phyloP scores from a whole-genome alignment of 2,113 vertebrate genomes.

The Oostethus manadensis region DNA sequence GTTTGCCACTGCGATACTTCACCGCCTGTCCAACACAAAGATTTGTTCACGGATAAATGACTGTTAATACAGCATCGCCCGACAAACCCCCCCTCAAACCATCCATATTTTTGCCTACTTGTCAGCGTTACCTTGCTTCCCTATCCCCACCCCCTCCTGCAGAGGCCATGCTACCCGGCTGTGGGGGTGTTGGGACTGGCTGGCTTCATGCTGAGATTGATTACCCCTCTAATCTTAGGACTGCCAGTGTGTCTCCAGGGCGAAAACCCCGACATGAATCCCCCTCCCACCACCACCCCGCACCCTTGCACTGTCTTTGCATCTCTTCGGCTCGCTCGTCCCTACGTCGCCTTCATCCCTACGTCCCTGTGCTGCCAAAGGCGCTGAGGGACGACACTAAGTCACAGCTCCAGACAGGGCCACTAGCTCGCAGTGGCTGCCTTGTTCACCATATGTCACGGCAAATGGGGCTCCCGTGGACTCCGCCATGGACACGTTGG shows the following conservation, averaged over 20 bases:
- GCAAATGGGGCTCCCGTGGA: constrained; percentile 65
- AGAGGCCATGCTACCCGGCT: constrained; percentile 57
- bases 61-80: constrained; percentile 65
- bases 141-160: constrained; percentile 51
- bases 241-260: constrained; percentile 69
- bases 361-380: constrained; percentile 64
- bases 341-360: constrained; percentile 62
- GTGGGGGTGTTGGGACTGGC: constrained; percentile 54
- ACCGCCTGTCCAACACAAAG: constrained; percentile 66
- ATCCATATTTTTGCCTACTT: constrained; percentile 27
- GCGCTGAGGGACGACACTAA: constrained; percentile 70
- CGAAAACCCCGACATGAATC: constrained; percentile 54
- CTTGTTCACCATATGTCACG: constrained; percentile 61
- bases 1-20: constrained; percentile 64
- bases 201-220: constrained; percentile 66
- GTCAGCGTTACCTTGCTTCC: constrained; percentile 48
- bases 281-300: constrained; percentile 24
- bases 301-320: constrained; percentile 45
- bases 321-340: constrained; percentile 27
- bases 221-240: constrained; percentile 64
- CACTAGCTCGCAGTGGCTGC: constrained; percentile 57
- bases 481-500: constrained; percentile 39
- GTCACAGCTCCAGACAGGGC: constrained; percentile 69
- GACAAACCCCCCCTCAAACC: constrained; percentile 32
- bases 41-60: constrained; percentile 73